Base-by-base conservation (phyloP, 1,140 invertebrate species). In the Thaumatotibia leucotreta region DNA sequence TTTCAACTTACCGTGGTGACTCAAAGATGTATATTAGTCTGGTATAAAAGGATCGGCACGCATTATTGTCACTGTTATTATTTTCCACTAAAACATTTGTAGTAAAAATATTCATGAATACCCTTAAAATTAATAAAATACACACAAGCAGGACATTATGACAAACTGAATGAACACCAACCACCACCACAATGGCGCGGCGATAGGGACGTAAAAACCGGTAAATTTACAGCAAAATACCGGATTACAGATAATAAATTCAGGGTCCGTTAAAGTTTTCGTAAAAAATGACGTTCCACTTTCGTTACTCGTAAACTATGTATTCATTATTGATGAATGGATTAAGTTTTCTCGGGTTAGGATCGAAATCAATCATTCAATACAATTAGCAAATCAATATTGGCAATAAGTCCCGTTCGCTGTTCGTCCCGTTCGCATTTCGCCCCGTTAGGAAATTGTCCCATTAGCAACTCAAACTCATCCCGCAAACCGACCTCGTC, bases 51-150 rank as follows among this genome's bases (percentile, higher is more conserved):
- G 77, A 83, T 86, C 85, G 79, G 83, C 88, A 88, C 80, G 79
- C 88, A 90, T 90, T 90, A 90, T 90, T 90, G 86, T 90, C 88
- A 82, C 79, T 80, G 76, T 86, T 83, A 64, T 80, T 81, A 84
- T 72, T 82, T 58, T 81, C 65, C 78, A 83, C 77, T 82, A 88
- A 82, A 81, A 86, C 75, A 79, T 80, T 78, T 67, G 69, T 86
- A 88, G 76, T 86, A 90, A 90, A 88, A 88, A 90, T 86, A 89
- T 82, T 82, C 80, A 88, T 84, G 80, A 82, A 75, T 82, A 75
- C 73, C 73, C 70, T 82, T 82, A 76, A 83, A 73, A 63, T 81
- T 81, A 79, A 73, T 80, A 82, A 88, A 84, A 86, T 31, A 86
- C 84, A 84, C 82, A 80, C 70, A 83, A 82, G 73, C 79, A 82